A percentile compares a stretch with the other conserved stretches of the same genome.
Conservation (phyloP, 2,888 invertebrate genomes). For the Pogonocherus hispidulus region DNA sequence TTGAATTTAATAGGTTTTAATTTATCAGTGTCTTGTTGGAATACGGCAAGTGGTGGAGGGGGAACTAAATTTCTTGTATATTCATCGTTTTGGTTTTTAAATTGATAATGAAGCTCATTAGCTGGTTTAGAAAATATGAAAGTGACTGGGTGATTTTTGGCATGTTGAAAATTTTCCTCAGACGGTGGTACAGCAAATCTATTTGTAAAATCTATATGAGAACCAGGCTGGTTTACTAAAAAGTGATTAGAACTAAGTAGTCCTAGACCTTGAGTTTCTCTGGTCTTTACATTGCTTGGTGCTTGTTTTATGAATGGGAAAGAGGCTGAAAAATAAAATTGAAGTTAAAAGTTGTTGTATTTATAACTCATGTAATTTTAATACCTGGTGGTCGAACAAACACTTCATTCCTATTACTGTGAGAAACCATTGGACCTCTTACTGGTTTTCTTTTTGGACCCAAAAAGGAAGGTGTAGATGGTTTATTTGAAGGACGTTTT, state of each 20-base stretch:
- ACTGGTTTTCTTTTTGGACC: conserved; percentile 54
- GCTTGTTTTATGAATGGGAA: conserved; percentile 56
- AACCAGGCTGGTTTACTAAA: conserved; percentile 68
- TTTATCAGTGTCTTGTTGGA: conserved; percentile 36
- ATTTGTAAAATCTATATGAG: conserved; percentile 61
- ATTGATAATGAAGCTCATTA: conserved; percentile 34
- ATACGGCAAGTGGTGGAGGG: conserved; percentile 67
- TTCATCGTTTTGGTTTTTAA: conserved; percentile 62
- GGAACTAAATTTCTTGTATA: conserved; percentile 69
- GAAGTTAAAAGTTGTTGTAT: background rate
- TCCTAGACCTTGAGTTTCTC: conserved; percentile 56
- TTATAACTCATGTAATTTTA: background rate
- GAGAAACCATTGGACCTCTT: conserved; percentile 53
- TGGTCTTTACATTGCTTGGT: conserved; percentile 50
- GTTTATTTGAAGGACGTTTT: conserved; percentile 32
- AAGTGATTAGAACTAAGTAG: conserved; percentile 67
- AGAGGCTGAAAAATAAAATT: conserved; percentile 51
- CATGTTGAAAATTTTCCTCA: conserved; percentile 66
- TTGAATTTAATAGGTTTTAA: conserved; percentile 41
- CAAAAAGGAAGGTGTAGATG: background rate
- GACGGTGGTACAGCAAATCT: conserved; percentile 66
- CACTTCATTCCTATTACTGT: conserved; percentile 64
- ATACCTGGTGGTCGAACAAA: conserved; percentile 59
- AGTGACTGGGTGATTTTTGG: conserved; percentile 52
- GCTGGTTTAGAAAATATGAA: conserved; percentile 52